Percentiles rank a stretch among this genome's conserved stretches.
phyloP scores from a whole-genome alignment of 2,888 invertebrate genomes.

The Crocallis elinguaria region DNA sequence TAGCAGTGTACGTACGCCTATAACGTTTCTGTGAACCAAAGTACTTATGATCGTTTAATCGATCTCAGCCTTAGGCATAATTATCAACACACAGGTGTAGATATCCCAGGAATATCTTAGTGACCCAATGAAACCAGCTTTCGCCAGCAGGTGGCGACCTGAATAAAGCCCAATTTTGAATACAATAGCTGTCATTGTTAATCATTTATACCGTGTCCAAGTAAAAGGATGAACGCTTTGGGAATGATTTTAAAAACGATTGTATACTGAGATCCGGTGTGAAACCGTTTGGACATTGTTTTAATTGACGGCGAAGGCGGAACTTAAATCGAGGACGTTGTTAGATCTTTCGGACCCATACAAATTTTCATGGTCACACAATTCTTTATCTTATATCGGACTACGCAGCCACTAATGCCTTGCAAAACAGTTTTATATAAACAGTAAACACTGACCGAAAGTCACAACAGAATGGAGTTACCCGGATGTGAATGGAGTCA shows the following conservation, averaged over 20 bases:
- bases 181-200: constrained; percentile 53
- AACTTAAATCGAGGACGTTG: constrained; percentile 25
- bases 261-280: constrained; percentile 52
- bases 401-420: no score
- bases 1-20: background rate
- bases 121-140: constrained; percentile 30
- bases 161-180: constrained; percentile 41
- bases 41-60: background rate
- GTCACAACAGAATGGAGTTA: no score
- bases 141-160: constrained; percentile 25
- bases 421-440: no score
- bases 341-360: background rate
- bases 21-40: background rate
- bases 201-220: constrained; percentile 49
- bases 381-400: background rate
- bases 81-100: background rate
- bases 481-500: no score
- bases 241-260: constrained; percentile 48
- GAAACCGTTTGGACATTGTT: constrained; percentile 58
- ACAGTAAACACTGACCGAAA: no score
- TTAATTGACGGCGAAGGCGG: constrained; percentile 45
- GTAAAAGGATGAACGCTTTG: constrained; percentile 45
- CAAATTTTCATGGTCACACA: background rate
- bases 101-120: constrained; percentile 25
- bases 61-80: background rate